Percentiles rank a stretch among this genome's conserved stretches.
These are phyloP conservation scores for Gastracanthus pulcherrimus DNA, from an alignment of 2,888 invertebrate species.

Conservation along the genomic window DNA sequence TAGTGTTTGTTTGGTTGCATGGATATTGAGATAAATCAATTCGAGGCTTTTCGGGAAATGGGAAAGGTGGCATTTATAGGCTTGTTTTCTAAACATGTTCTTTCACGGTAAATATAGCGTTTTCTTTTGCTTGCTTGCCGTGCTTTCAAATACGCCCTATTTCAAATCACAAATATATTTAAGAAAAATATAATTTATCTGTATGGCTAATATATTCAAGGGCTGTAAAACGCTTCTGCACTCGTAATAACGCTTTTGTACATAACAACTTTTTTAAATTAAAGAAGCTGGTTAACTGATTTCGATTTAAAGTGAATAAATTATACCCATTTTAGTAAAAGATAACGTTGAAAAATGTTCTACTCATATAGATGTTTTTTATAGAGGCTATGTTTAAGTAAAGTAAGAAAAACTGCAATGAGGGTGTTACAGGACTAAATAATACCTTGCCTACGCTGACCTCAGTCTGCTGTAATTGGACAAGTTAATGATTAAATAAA, in stretches of 20 bases:
- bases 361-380: not conserved
- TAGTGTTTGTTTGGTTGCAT: not conserved
- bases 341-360: not conserved
- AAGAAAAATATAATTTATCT: not conserved
- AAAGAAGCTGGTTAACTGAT: too few species aligned
- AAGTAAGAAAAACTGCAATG: too few species aligned
- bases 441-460: not conserved
- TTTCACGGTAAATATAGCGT: not conserved
- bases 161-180: not conserved
- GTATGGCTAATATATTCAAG: not conserved
- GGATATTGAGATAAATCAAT: conserved; percentile 15
- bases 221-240: too few species aligned
- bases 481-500: too few species aligned
- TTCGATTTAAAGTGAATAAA: not conserved
- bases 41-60: conserved; percentile 17
- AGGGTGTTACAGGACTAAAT: not conserved
- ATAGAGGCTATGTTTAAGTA: too few species aligned
- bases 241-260: too few species aligned
- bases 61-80: not conserved
- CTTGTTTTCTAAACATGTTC: conserved; percentile 1
- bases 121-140: not conserved
- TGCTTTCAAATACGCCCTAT: not conserved
- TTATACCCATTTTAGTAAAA: not conserved
- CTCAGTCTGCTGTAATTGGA: not conserved
- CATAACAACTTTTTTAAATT: too few species aligned